phyloP scores from a whole-genome alignment of 2,888 invertebrate genomes.

The Yponomeuta sedellus region DNA sequence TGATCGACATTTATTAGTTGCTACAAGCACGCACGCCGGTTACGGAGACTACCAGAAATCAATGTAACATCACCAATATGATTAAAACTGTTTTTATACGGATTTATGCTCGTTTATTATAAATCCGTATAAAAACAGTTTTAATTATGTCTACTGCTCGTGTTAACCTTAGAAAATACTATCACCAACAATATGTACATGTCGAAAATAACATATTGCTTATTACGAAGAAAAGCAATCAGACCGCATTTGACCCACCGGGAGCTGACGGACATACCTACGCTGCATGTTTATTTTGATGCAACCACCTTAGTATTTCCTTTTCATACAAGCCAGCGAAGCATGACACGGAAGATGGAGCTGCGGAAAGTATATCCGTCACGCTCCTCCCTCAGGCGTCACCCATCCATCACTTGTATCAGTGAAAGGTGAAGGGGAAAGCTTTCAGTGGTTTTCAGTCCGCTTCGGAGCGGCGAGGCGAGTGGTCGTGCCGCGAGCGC shows the following conservation, averaged over 20 bases:
- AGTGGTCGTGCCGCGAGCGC: conserved; percentile 42
- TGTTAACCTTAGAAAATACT: too few species aligned
- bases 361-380: conserved; percentile 32
- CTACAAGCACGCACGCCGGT: too few species aligned
- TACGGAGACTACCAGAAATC: too few species aligned
- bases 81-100: too few species aligned
- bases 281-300: conserved; percentile 64
- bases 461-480: conserved; percentile 63
- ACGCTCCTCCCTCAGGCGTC: conserved; percentile 26
- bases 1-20: too few species aligned
- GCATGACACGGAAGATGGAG: conserved; percentile 32
- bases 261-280: conserved; percentile 36
- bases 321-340: conserved; percentile 42
- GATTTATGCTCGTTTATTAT: too few species aligned
- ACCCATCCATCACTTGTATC: conserved; percentile 32
- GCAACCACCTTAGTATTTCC: conserved; percentile 57
- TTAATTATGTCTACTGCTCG: too few species aligned
- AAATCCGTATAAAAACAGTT: too few species aligned
- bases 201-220: not conserved
- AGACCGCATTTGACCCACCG: conserved; percentile 24
- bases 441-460: conserved; percentile 49
- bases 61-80: too few species aligned
- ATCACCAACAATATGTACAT: too few species aligned
- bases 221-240: conserved; percentile 6
- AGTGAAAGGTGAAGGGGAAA: conserved; percentile 35